Conservation (phyloP, 2,888 invertebrate genomes). For the Folsomia manolachei region DNA sequence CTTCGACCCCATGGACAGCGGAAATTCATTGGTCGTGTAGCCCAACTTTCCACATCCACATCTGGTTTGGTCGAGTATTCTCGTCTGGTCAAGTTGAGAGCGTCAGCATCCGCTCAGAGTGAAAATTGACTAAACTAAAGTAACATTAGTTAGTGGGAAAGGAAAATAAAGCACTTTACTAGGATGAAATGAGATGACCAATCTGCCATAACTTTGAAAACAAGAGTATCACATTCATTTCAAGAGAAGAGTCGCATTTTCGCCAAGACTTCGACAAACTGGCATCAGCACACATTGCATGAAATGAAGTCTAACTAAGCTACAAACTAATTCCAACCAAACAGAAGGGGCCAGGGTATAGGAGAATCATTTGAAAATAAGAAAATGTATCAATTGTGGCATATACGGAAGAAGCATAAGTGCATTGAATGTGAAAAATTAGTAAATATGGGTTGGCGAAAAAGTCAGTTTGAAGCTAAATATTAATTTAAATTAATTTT, state of each 20-base stretch:
- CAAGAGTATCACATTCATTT: neutral
- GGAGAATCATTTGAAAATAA: too few species aligned
- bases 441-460: too few species aligned
- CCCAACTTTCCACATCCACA: too few species aligned
- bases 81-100: constrained; percentile 8
- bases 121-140: neutral
- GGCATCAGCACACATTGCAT: neutral
- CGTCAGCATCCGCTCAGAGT: neutral
- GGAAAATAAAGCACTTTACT: neutral
- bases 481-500: too few species aligned
- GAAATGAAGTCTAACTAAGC: too few species aligned
- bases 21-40: constrained; percentile 48
- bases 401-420: too few species aligned
- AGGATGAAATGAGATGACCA: neutral
- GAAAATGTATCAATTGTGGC: too few species aligned
- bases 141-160: neutral
- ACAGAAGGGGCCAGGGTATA: neutral
- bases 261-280: neutral
- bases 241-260: neutral
- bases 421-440: too few species aligned
- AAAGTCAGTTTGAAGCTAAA: too few species aligned
- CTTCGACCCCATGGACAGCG: constrained; percentile 45
- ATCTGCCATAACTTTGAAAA: neutral
- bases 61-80: too few species aligned
- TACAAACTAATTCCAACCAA: neutral